phyloP scores from a whole-genome alignment of 2,797 vertebrate species.

The Premnoplex brunnescens region DNA sequence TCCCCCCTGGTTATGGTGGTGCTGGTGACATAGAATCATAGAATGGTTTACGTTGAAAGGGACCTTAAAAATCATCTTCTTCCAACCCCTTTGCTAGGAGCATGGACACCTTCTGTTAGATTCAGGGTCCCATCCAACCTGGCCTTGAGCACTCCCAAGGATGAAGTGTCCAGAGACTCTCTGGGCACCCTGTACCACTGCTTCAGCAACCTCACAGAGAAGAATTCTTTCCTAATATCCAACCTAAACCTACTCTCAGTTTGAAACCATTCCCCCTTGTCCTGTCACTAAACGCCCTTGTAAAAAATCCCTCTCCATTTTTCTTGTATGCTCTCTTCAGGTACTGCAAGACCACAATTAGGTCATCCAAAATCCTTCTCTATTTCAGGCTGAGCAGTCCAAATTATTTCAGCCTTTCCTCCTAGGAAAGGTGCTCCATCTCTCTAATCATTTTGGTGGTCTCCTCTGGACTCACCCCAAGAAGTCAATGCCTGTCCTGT shows the following conservation, averaged over 20 bases:
- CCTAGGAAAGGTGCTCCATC: fast-evolving
- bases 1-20: not conserved
- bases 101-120: not conserved
- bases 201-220: not conserved
- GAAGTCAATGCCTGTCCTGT: not conserved
- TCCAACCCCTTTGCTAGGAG: not conserved
- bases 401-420: not conserved
- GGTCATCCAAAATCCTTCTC: not conserved
- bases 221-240: not conserved
- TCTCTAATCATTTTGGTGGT: not conserved
- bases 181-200: not conserved
- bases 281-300: not conserved
- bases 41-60: not conserved
- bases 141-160: not conserved
- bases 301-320: not conserved
- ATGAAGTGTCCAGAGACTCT: not conserved
- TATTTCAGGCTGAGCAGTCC: not conserved
- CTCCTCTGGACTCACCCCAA: not conserved
- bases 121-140: not conserved
- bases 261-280: not conserved
- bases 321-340: not conserved
- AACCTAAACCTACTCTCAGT: not conserved
- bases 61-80: not conserved
- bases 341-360: not conserved
- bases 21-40: not conserved